Percentiles rank a stretch among this genome's conserved stretches.
phyloP scores from a whole-genome alignment of 2,888 invertebrate genomes.

The Cerceris rybyensis region DNA sequence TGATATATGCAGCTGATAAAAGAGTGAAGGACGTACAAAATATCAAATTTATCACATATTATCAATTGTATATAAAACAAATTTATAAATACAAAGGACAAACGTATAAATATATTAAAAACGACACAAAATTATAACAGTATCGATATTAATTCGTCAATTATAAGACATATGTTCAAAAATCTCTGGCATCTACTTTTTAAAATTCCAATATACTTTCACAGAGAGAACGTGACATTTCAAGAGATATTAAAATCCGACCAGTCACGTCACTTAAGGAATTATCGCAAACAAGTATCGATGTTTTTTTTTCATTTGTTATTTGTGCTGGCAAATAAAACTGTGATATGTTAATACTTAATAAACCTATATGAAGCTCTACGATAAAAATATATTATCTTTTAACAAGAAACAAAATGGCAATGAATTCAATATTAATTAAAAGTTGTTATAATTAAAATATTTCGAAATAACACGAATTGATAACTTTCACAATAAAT shows the following conservation, averaged over 20 bases:
- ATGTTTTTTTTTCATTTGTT: background rate
- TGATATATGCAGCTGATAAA: background rate
- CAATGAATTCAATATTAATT: too few relatives aligned
- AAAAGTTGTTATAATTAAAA: too few relatives aligned
- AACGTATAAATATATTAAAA: background rate
- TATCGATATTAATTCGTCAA: background rate
- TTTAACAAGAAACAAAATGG: too few relatives aligned
- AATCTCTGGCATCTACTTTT: background rate
- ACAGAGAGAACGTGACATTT: background rate
- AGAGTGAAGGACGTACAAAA: background rate
- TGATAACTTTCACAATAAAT: too few relatives aligned
- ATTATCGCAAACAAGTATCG: background rate
- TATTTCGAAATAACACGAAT: too few relatives aligned
- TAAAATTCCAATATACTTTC: background rate
- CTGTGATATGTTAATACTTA: background rate
- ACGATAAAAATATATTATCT: background rate
- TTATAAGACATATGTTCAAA: background rate
- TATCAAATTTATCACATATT: too few relatives aligned
- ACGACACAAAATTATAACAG: background rate
- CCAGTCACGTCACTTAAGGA: background rate
- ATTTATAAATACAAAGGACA: too few relatives aligned
- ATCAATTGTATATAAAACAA: too few relatives aligned
- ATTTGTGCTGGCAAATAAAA: background rate
- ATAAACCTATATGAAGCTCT: background rate
- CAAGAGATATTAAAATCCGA: slow-evolving; percentile 1